Evolutionary conservation across 2,797 vertebrate species (phyloP), one percentile per base, ranked within the genome.

Genomic region (Cryptoprocta ferox): DNA sequence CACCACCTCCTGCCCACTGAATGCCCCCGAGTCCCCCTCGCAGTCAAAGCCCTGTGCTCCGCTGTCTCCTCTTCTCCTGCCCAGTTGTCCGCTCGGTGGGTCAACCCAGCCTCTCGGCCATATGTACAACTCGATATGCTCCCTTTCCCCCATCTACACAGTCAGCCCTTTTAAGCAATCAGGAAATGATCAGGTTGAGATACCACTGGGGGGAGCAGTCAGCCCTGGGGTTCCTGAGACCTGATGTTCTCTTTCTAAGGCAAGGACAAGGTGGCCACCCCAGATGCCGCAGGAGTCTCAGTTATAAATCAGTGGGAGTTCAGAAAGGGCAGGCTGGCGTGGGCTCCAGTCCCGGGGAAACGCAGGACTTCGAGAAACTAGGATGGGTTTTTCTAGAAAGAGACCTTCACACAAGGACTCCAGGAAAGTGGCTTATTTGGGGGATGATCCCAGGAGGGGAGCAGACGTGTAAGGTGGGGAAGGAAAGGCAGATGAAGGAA

Each of bases 81-180:
- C 63, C 8, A 3, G 18, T 26, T 14, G 30, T 86, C 45, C 32
- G 35, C 24, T 65, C 59, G 4, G 18, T 26, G 84, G 26, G 71
- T 48, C 37, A 80, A 11, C 53, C 91, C 4, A 0, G n/a, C 32
- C 35, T 9, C 0, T 73, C 13, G 0, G 32, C 68, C 59, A 7
- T n/a, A 39, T 2, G 32, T 13, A 50, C 75, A 80, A 26, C n/a
- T 9, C 21, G 30, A 14, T 35, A 32, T 35, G n/a, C 59, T 59
- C 26, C 71, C 75, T 61, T 48, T 61, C 65, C 21, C 32, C 7
- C 4, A 1, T 14, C n/a, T 71, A 61, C 53, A 5, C 39, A 32
- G 48, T 39, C 26, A 39, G 8, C 30, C 15, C 28, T 65, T 80
- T 8, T n/a, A 35, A 35, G 24, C 42, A 39, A 81, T 65, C 76